A percentile compares a stretch with the other conserved stretches of the same genome.
phyloP scores from a whole-genome alignment of 2,888 invertebrate species.

The Pharmacophagus antenor region DNA sequence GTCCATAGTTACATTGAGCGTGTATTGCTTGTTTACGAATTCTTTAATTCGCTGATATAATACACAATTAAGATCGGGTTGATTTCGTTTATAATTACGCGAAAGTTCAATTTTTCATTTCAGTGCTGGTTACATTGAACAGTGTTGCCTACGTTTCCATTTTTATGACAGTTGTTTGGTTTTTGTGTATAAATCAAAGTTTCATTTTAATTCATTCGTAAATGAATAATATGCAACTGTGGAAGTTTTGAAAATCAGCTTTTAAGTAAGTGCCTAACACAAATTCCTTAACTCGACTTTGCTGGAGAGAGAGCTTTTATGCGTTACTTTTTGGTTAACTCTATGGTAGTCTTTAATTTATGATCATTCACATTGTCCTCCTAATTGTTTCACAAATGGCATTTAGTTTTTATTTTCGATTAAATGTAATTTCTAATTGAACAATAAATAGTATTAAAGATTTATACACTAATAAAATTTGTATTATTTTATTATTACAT shows the following conservation, averaged over 20 bases:
- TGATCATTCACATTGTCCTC: slow-evolving; percentile 39
- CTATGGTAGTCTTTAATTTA: slow-evolving; percentile 42
- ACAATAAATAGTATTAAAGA: slow-evolving; percentile 72
- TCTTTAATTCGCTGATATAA: not conserved
- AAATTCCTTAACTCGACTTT: slow-evolving; percentile 36
- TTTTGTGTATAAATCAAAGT: not conserved
- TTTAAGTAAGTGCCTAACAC: slow-evolving; percentile 34
- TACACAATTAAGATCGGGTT: no score
- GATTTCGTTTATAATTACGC: no score
- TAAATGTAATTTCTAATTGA: slow-evolving; percentile 51
- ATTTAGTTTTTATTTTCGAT: slow-evolving; percentile 40
- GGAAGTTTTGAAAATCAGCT: slow-evolving; percentile 14
- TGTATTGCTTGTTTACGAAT: slow-evolving; percentile 12
- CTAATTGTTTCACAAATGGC: slow-evolving; percentile 34
- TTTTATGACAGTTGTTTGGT: not conserved
- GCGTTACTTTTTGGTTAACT: slow-evolving; percentile 36
- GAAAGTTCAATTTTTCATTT: not conserved
- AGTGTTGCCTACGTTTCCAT: not conserved
- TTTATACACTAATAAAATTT: slow-evolving; percentile 47
- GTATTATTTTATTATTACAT: slow-evolving; percentile 39
- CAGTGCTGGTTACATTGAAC: not conserved
- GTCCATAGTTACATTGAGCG: not conserved
- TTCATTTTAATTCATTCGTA: slow-evolving; percentile 4
- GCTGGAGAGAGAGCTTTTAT: slow-evolving; percentile 32
- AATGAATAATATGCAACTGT: slow-evolving; percentile 14